Evolutionary conservation across 2,888 invertebrate genomes (phyloP), one percentile per base, ranked within the genome.

Genomic region (Chaetogeoica ovagalla): DNA sequence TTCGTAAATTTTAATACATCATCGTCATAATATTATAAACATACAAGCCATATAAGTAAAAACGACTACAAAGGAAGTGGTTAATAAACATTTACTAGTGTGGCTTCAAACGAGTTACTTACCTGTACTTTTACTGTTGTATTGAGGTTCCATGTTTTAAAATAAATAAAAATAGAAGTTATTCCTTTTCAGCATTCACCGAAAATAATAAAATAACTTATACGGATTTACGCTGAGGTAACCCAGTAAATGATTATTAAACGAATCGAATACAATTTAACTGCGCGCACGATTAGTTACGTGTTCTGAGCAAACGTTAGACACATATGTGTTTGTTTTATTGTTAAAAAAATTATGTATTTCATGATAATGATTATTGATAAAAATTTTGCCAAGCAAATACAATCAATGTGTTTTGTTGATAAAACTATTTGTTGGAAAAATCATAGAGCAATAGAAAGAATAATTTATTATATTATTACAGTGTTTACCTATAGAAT

Each of bases 41-140:
- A 48, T 13, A 48, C 1, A 48, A 48, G 13, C 48, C 48, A 48
- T 48, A n/a, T 48, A 68, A 2, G 9, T 17, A 8, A 17, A 17
- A 43, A 66, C 43, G 5, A 21, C 43, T 23, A 23, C 9, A 48
- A 19, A 11, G 30, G 30, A 30, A 43, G 0, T 52, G 11, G 0
- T 52, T n/a, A n/a, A 11, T 0, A 52, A 52, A 52, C 11, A 1
- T 21, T 60, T 21, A 30, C 2, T 55, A 6, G 11, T 48, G 3
- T 69, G 30, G 23, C 2, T 23, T n/a, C 1, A 37, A 63, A 63
- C 7, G 55, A 43, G 19, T 66, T 23, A 59, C 17, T 55, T 43
- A 71, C 79, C 79, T 79, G 79, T 71, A 79, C 79, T 79, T 63
- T 79, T 79, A 55, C 9, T 71, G 39, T 79, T 79, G 23, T 79